Evolutionary conservation across 2,797 vertebrate genomes (phyloP), one percentile per base, ranked within the genome.

Genomic region (Lerista edwardsae): DNA sequence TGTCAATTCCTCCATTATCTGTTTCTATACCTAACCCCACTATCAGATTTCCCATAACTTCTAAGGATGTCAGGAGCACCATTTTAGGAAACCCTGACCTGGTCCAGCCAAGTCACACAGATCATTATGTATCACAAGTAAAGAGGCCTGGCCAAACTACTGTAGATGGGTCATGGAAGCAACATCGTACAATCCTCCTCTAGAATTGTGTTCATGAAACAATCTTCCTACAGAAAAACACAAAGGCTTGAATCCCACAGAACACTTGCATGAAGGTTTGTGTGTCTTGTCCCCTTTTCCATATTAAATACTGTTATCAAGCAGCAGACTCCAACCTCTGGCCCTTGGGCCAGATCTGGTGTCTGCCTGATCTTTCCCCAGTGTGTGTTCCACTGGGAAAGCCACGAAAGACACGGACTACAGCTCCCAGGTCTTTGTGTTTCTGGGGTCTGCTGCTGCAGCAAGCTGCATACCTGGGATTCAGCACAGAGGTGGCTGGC

Each of bases 161-260:
- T 14, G n/a, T n/a, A 55, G 21, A 17, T 47, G 69, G 39, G 4
- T 12, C 57, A 82, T 44, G 31, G 19, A 51, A 79, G 64, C 64
- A 68, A 14, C 21, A 36, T 4, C 34, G 78, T 4, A 68, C 44
- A 36, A 47, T 1, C 1, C 0, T 2, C 39, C 31, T 47, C 36
- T 9, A 76, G 12, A 10, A 31, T 47, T 88, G 84, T 75, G 75
- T 51, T 36, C 27, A 80, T 74, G 29, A 29, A 39, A 4, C n/a
- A 2, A 0, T 1, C 6, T 61, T 21, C 0, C 0, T 74, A 81
- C 74, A 61, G 34, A 75, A 25, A 65, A n/a, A 9, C 44, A n/a
- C 9, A 64, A 19, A 65, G 31, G 21, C n/a, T 51, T 8, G 12
- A 8, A 36, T 29, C 44, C 34, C 1, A 12, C 19, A 10, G 21